Base-by-base conservation (phyloP, 2,888 invertebrate genomes). In the Galeopsomyia nigrocyanea region DNA sequence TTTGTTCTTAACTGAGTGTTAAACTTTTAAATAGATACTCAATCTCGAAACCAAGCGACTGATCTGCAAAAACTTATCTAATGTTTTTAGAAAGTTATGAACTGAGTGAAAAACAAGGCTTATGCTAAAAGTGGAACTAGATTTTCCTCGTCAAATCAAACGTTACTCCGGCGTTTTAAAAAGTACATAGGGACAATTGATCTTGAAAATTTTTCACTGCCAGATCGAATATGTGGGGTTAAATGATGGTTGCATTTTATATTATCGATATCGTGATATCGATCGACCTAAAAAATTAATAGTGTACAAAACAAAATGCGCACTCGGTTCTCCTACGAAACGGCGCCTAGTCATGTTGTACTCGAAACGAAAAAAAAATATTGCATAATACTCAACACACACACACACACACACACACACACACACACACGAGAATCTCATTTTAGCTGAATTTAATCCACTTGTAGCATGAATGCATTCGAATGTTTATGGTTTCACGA, bases 71-170 rank as follows among this genome's bases (percentile, higher is more conserved):
- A 39, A 66, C 50, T 57, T 60, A 1, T 65, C 60, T 53, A n/a
- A 63, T 66, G 31, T 66, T 67, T 49, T 73, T 62, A 64, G 47
- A 63, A 62, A 39, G 39, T 39, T 53, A 56, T 47, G 7, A 39
- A 49, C 53, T 6, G 39, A 49, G 22, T 55, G n/a, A 57, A 70
- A 68, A 53, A 31, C 55, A 50, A 65, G 53, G 73, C 74, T 78
- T 76, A 66, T 78, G 75, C 74, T 79, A 73, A 77, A 77, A 76
- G 58, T 77, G 75, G 72, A 76, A 63, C 74, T 77, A 77, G 75
- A 63, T 70, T 67, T 14, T 58, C 7, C 60, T 70, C 65, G 22
- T 22, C n/a, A 47, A 72, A 70, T 65, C 50, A 67, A 68, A 65
- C 65, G 31, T 68, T 71, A 66, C 50, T 67, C 64, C 39, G 10